Evolutionary conservation across 2,888 invertebrate species (phyloP), one percentile per base, ranked within the genome.

Genomic region (Unio delphinus): DNA sequence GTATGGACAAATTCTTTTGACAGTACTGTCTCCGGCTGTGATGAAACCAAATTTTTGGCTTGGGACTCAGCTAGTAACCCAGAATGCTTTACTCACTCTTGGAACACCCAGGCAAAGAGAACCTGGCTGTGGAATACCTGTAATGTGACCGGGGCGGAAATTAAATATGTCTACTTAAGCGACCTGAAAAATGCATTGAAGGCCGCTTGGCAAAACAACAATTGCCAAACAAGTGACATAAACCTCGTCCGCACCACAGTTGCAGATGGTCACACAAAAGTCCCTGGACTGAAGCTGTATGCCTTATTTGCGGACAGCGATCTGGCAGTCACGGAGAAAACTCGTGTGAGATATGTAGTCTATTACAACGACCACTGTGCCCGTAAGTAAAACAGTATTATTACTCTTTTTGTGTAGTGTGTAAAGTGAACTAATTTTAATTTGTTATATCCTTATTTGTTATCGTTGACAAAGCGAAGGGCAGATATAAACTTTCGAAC

Each of bases 291-390:
- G 11, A 61, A 69, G 59, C 69, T 74, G 15, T 74, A 72, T 60
- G 74, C 72, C 23, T 55, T 74, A n/a, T 72, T 72, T 65, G 71
- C 74, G 17, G 71, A 45, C 30, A 74, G 74, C 65, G 72, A 74
- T 28, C 28, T 56, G 18, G 67, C 30, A 6, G 74, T 74, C 7
- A 64, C 72, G 3, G 74, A 74, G 55, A 61, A 64, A 28, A 45
- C 59, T 26, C 23, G 69, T 60, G 65, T 74, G 7, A 66, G 67
- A 26, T 59, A 72, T 65, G 74, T 74, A 11, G 74, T 74, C 5
- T 74, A 72, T 71, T 74, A 72, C 30, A 74, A 74, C 56, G 72
- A 74, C 58, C 55, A 72, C 34, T 74, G 74, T 58, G 69, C 74
- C 61, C 62, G 74, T 74, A 64, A 45, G 68, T 34, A 23, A 20